These are phyloP conservation scores for Synanthedon andrenaeformis DNA, from an alignment of 2,888 invertebrate genomes.

Conservation along the genomic window DNA sequence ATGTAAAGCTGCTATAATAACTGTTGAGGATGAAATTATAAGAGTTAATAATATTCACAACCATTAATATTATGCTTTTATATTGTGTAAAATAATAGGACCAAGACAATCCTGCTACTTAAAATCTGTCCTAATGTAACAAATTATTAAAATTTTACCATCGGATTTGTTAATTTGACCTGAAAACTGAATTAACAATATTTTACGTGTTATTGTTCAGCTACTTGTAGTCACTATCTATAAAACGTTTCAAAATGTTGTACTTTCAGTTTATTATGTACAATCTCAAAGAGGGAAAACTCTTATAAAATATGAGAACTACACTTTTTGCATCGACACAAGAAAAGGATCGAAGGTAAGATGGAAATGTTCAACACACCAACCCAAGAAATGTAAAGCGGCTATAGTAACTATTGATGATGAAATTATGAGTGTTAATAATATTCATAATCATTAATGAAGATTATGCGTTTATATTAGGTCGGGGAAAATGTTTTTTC, in stretches of 20 bases:
- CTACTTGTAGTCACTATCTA: too few species aligned
- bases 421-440: conserved; percentile 1
- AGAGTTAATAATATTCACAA: neutral
- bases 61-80: conserved; percentile 4
- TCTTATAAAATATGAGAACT: neutral
- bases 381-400: conserved; percentile 20
- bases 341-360: conserved; percentile 8
- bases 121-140: too few species aligned
- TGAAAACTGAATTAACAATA: too few species aligned
- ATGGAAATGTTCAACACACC: conserved; percentile 30
- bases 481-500: too few species aligned
- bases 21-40: neutral
- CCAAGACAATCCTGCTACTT: too few species aligned
- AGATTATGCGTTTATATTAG: too few species aligned
- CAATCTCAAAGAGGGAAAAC: neutral
- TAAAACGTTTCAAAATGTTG: too few species aligned
- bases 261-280: neutral
- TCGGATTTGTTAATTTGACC: too few species aligned
- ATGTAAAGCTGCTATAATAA: neutral
- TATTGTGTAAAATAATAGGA: too few species aligned
- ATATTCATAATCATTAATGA: neutral
- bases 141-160: too few species aligned
- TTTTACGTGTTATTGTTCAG: too few species aligned
- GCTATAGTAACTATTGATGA: conserved; percentile 16
- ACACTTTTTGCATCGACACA: neutral